These are phyloP conservation scores for Acanthosoma haemorrhoidale DNA, from an alignment of 2,888 invertebrate genomes.

Conservation along the genomic window DNA sequence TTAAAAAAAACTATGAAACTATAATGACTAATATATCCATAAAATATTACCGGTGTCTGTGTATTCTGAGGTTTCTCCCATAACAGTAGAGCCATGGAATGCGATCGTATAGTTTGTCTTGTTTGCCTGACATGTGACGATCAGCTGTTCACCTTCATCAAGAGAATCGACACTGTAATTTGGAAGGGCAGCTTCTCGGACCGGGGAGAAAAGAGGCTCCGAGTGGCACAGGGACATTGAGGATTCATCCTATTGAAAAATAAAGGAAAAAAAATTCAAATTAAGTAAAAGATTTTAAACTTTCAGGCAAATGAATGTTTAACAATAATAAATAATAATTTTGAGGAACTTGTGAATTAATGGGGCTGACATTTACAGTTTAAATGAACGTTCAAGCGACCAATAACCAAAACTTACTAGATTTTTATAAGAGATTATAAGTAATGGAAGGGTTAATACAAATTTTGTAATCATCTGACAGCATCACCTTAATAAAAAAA, in stretches of 20 bases:
- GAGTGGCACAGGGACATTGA: slow-evolving; percentile 87
- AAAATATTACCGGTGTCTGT: slow-evolving; percentile 31
- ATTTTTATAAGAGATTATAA: too few relatives aligned
- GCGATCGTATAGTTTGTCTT: slow-evolving; percentile 94
- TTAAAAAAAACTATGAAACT: not conserved
- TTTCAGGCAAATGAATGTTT: not conserved
- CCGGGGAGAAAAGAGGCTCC: slow-evolving; percentile 83
- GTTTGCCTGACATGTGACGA: slow-evolving; percentile 80
- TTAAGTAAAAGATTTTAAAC: slow-evolving; percentile 18
- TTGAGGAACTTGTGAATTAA: too few relatives aligned
- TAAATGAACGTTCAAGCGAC: too few relatives aligned
- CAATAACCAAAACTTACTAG: too few relatives aligned
- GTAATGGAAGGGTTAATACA: too few relatives aligned
- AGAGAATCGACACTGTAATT: slow-evolving; percentile 87
- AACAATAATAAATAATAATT: not conserved
- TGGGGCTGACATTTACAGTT: too few relatives aligned
- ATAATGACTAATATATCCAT: not conserved
- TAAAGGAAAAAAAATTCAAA: slow-evolving; percentile 22
- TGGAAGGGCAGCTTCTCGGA: slow-evolving; percentile 67
- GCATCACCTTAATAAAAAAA: not conserved
- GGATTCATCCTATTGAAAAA: slow-evolving; percentile 60
- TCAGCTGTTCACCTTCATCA: slow-evolving; percentile 77
- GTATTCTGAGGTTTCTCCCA: slow-evolving; percentile 34
- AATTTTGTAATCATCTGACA: too few relatives aligned
- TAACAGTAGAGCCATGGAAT: slow-evolving; percentile 70